A percentile compares a stretch with the other conserved stretches of the same genome.
phyloP scores from a whole-genome alignment of 2,797 vertebrate species.

The Sebastes cheni region DNA sequence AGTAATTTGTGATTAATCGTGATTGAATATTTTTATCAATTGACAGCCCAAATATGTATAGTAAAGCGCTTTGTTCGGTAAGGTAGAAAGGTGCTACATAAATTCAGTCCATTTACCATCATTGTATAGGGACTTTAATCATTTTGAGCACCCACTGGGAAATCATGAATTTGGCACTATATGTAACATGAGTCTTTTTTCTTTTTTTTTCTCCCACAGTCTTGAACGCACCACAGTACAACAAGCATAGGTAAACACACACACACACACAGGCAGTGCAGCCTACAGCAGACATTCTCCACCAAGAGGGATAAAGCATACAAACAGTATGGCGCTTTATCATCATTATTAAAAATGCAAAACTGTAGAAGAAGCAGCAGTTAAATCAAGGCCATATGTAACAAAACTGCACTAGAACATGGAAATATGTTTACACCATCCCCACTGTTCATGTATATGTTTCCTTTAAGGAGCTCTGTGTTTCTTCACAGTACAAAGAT shows the following conservation, averaged over 20 bases:
- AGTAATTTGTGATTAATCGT: too few relatives aligned
- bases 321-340: constrained; percentile 47
- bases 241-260: neutral
- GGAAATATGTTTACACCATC: neutral
- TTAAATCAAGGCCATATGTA: constrained; percentile 19
- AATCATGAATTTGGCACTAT: neutral
- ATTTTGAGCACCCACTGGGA: too few relatives aligned
- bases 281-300: constrained; percentile 16
- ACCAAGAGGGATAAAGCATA: constrained; percentile 28
- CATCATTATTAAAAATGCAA: constrained; percentile 56
- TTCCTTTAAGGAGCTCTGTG: neutral
- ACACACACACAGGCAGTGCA: neutral
- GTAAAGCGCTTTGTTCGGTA: too few relatives aligned
- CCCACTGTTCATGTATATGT: neutral
- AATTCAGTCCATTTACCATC: too few relatives aligned
- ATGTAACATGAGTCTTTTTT: neutral
- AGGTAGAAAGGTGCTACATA: too few relatives aligned
- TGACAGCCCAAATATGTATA: too few relatives aligned
- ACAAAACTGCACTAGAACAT: neutral
- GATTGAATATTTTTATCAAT: too few relatives aligned
- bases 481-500: neutral
- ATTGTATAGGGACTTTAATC: too few relatives aligned
- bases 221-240: neutral
- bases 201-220: neutral
- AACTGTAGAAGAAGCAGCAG: constrained; percentile 27